Evolutionary conservation across 2,113 vertebrate genomes (phyloP).

Genomic region (Ondatra zibethicus): DNA sequence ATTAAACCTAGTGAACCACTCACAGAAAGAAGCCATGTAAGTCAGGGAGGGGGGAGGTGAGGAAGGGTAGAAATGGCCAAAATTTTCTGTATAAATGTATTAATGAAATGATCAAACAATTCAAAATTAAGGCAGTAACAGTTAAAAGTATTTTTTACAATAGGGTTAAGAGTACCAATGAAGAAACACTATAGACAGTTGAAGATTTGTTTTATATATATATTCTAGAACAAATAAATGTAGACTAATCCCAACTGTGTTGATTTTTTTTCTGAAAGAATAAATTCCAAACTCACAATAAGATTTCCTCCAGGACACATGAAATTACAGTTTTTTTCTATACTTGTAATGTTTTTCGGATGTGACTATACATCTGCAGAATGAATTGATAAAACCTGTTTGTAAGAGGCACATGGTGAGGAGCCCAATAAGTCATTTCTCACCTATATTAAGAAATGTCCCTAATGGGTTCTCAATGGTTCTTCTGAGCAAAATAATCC

Average conservation of each 20-base stretch:
- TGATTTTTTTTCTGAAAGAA: not conserved
- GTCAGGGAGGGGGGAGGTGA: not conserved
- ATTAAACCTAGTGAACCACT: not conserved
- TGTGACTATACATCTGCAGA: not conserved
- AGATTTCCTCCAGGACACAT: not conserved
- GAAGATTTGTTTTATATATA: no score
- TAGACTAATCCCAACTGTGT: not conserved
- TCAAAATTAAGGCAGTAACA: not conserved
- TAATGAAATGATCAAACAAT: not conserved
- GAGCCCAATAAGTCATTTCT: constrained; percentile 4
- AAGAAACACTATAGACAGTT: not conserved
- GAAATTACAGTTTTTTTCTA: not conserved
- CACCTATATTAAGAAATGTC: constrained; percentile 60
- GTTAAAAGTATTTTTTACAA: not conserved
- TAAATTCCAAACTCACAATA: not conserved
- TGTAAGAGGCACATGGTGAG: constrained; percentile 18
- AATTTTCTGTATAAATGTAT: not conserved
- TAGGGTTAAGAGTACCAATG: not conserved
- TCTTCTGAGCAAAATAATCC: constrained; percentile 79
- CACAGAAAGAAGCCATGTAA: not conserved
- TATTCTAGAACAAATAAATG: not conserved
- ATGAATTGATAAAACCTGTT: constrained; percentile 4
- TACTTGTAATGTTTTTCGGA: not conserved
- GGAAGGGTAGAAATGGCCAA: not conserved
- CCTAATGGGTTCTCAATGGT: constrained; percentile 32